Conservation (phyloP, 2,113 vertebrate species). For the Lagenorhynchus albirostris region DNA sequence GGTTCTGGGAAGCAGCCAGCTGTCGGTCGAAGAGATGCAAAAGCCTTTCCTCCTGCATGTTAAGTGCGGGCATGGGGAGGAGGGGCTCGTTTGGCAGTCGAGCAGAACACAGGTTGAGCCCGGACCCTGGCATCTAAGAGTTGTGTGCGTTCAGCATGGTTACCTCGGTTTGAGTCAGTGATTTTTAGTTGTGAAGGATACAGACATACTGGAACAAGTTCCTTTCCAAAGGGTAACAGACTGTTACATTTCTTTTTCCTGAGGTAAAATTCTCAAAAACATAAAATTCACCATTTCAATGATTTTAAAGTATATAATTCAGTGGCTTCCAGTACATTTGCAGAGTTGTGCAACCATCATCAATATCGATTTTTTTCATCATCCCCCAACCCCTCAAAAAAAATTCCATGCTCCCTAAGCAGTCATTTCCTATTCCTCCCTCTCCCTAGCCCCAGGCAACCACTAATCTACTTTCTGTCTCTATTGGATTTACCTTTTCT, state of each 20-base stretch:
- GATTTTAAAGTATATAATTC: background rate
- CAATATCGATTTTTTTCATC: background rate
- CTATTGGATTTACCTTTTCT: background rate
- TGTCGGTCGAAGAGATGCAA: background rate
- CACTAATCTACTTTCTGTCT: background rate
- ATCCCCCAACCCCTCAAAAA: background rate
- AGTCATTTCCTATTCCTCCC: background rate
- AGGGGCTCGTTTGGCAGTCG: background rate
- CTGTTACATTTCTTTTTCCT: background rate
- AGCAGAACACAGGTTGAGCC: background rate
- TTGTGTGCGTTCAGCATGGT: background rate
- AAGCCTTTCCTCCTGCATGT: background rate
- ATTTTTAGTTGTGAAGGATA: background rate
- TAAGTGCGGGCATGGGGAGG: background rate
- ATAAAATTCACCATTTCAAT: background rate
- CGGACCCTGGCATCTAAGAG: background rate
- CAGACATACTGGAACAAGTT: background rate
- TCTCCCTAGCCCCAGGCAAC: background rate
- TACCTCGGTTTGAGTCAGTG: background rate
- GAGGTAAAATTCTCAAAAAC: background rate
- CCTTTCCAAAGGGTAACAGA: background rate
- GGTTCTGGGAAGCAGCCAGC: background rate
- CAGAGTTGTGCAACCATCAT: background rate
- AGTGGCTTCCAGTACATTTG: background rate
- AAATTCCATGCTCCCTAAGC: background rate